Evolutionary conservation across 2,113 vertebrate genomes (phyloP), one percentile per base, ranked within the genome.

Genomic region (Numenius arquata): DNA sequence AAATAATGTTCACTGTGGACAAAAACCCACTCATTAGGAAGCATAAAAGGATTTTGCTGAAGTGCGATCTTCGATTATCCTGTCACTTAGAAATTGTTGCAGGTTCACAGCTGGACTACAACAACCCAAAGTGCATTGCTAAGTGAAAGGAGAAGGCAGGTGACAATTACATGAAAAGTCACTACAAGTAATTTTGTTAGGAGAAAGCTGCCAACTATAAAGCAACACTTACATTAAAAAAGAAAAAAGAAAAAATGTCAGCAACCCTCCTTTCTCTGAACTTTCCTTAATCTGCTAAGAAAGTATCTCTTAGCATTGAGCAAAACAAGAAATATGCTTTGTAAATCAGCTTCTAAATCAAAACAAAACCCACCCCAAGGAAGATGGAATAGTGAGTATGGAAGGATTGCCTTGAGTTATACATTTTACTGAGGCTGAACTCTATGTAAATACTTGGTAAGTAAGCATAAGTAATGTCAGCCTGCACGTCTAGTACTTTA

Each of bases 21-120:
- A 82, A 75, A 91, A 66, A 0, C 22, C 6, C 26, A 74, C 80
- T 90, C 67, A 82, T 89, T 85, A 91, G 48, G 79, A 89, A 88
- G 19, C 53, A 78, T 89, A 88, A 96, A 94, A 95, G 53, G 40
- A 94, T 96, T 93, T 88, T 87, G 25, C 56, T 65, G 43, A 94
- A 88, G 74, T 93, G 78, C 0, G 17, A 88, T 38, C 52, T 95
- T 96, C 84, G 52, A 89, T 95, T 84, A 89, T 87, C 95, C 73
- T 95, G 82, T 75, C 89, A 87, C 36, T 67, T 61, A 52, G 48
- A 95, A 95, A 96, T 87, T 92, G 40, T 77, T 96, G 23, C n/a
- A 75, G 56, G 66, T 80, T 91, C 82, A 88, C 68, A 92, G 70
- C 52, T 90, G 87, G 71, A 65, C 62, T 93, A n/a, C 30, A 88